Evolutionary conservation across 35 echinoderm and acorn worm genomes (phyloP).

Genomic region (Acanthaster planci): DNA sequence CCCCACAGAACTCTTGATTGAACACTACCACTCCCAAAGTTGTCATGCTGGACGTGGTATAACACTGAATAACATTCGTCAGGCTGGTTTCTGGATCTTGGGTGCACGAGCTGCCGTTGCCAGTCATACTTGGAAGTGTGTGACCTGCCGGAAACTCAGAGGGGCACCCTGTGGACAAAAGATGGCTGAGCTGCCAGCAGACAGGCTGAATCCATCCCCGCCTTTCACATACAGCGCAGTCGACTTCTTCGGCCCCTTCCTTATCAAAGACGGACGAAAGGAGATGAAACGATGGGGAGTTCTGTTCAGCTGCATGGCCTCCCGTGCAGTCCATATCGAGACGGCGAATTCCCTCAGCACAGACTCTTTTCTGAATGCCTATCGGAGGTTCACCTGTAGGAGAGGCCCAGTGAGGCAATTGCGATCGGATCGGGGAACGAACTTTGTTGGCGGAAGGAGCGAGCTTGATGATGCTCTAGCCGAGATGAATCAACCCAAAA

Average conservation of each 20-base stretch:
- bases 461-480: slow-evolving; percentile 36
- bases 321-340: too few species aligned
- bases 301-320: too few species aligned
- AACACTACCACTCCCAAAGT: slow-evolving; percentile 49
- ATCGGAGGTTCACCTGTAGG: too few species aligned
- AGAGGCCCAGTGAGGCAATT: slow-evolving; percentile 43
- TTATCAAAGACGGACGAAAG: slow-evolving; percentile 65
- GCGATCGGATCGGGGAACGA: slow-evolving; percentile 49
- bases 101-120: too few species aligned
- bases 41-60: slow-evolving; percentile 57
- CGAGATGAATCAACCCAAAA: slow-evolving; percentile 45
- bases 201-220: slow-evolving; percentile 55
- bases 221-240: slow-evolving; percentile 59
- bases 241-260: slow-evolving; percentile 68
- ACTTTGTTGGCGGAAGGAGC: slow-evolving; percentile 59
- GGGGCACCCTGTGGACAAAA: slow-evolving; percentile 41
- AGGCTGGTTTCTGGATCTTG: slow-evolving; percentile 62
- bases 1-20: slow-evolving; percentile 53
- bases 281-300: too few species aligned
- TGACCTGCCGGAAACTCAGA: slow-evolving; percentile 52
- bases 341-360: too few species aligned
- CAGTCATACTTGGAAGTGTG: too few species aligned
- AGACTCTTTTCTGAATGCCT: too few species aligned
- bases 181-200: slow-evolving; percentile 62
- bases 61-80: slow-evolving; percentile 53